Evolutionary conservation across 37 sponge, comb jelly and placozoan species (phyloP), one percentile per base, ranked within the genome.

Genomic region (Mnemiopsis leidyi): DNA sequence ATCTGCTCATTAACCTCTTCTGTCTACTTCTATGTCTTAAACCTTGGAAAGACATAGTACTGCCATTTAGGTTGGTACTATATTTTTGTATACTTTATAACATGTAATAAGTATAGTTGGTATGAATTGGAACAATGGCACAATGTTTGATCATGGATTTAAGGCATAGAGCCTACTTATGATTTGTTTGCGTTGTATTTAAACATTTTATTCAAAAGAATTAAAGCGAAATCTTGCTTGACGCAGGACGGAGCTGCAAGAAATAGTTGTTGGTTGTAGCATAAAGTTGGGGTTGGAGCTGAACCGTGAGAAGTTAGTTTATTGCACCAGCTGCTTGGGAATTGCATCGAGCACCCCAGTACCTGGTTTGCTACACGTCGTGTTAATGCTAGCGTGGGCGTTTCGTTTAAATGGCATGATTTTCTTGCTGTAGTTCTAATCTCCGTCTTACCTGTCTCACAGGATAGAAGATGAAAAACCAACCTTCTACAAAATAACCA

Each of bases 31-130:
- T 85, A 39, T 85, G 90, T 40, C 90, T 85, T 2, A 85, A 85
- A 85, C 90, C 90, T 23, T 85, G 90, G 90, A 85, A 85, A 39
- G 90, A 85, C 90, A 85, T 85, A 25, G 29, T 85, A 13, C 9
- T 85, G 5, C 90, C 90, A 13, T 85, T 38, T 23, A 85, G 90
- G 90, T 85, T 23, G 24, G 90, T 28, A 3, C 7, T 69, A 25
- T 23, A n/a, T n/a, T n/a, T n/a, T n/a, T n/a, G n/a, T n/a, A n/a
- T n/a, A n/a, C n/a, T n/a, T n/a, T n/a, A n/a, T n/a, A n/a, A n/a
- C n/a, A n/a, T n/a, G n/a, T n/a, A n/a, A n/a, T n/a, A n/a, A n/a
- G n/a, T n/a, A n/a, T n/a, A n/a, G n/a, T n/a, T n/a, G n/a, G n/a
- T n/a, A n/a, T n/a, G n/a, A n/a, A n/a, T n/a, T n/a, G n/a, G n/a